These are phyloP conservation scores for Rhynchotus rufescens DNA, from an alignment of 2,797 vertebrate genomes.

Conservation along the genomic window DNA sequence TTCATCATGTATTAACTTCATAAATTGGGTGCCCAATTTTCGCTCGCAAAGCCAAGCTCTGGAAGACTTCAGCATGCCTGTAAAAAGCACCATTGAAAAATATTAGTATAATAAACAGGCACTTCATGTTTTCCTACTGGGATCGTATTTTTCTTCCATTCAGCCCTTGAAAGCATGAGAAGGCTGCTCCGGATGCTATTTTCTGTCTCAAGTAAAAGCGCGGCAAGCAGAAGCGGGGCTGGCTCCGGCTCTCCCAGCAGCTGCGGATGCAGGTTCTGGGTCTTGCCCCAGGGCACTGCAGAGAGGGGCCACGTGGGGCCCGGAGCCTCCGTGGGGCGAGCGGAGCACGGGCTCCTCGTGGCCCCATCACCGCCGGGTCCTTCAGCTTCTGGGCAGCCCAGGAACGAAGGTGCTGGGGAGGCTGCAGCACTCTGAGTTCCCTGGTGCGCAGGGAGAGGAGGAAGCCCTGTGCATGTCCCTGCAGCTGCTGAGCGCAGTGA, in stretches of 20 bases:
- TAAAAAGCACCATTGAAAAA: not conserved
- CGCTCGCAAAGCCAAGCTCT: not conserved
- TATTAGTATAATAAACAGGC: not conserved
- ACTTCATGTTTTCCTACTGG: not conserved
- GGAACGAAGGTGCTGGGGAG: not conserved
- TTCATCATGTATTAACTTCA: slow-evolving; percentile 45
- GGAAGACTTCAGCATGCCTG: not conserved
- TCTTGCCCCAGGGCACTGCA: not conserved
- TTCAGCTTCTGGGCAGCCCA: not conserved
- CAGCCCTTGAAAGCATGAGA: not conserved
- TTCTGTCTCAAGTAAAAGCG: not conserved
- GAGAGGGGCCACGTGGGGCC: too few species aligned
- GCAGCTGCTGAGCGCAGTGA: accelerated
- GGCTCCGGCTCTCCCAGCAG: not conserved
- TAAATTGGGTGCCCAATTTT: not conserved
- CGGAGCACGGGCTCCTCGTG: accelerated
- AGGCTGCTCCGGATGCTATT: not conserved
- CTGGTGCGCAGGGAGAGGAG: not conserved
- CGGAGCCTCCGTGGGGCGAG: too few species aligned
- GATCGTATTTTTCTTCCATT: not conserved
- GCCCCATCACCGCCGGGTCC: accelerated
- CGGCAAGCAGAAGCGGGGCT: not conserved
- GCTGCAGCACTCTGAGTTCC: not conserved
- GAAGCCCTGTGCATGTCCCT: not conserved
- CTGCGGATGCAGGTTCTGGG: not conserved